These are phyloP conservation scores for Sthenelais limicola DNA, from an alignment of 2,888 invertebrate genomes.

Conservation along the genomic window DNA sequence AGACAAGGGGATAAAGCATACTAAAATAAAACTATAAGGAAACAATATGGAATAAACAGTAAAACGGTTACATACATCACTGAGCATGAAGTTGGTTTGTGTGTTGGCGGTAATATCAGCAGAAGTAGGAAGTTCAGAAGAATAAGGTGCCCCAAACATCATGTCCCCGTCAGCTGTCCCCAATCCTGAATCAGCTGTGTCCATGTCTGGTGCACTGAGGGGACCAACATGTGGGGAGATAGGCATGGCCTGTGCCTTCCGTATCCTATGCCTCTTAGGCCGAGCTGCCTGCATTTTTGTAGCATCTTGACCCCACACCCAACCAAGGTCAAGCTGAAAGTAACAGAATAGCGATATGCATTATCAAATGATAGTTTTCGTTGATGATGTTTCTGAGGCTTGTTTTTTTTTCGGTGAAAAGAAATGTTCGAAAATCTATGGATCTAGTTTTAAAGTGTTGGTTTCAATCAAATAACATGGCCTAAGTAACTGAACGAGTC, in stretches of 20 bases:
- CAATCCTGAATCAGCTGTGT: constrained; percentile 30
- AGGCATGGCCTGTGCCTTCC: not conserved
- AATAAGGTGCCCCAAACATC: constrained; percentile 14
- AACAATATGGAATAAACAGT: no score
- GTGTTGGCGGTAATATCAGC: constrained; percentile 21
- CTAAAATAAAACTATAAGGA: no score
- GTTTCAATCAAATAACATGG: no score
- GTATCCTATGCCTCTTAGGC: not conserved
- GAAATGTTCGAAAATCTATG: no score
- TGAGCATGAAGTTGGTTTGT: constrained; percentile 30
- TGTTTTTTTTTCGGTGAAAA: no score
- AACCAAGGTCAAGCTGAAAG: constrained; percentile 26
- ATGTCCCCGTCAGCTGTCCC: constrained; percentile 31
- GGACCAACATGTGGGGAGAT: not conserved
- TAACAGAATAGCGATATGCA: not conserved
- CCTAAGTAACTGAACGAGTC: no score
- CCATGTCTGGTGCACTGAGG: constrained; percentile 5
- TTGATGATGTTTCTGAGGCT: no score
- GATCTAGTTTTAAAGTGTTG: no score
- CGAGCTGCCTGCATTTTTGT: constrained; percentile 11
- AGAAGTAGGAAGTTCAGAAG: not conserved
- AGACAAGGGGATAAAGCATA: no score
- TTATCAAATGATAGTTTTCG: no score
- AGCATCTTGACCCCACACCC: constrained; percentile 34
- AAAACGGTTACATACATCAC: constrained; percentile 29